Base-by-base conservation (phyloP, 2,888 invertebrate species). In the Tenthredo livida region DNA sequence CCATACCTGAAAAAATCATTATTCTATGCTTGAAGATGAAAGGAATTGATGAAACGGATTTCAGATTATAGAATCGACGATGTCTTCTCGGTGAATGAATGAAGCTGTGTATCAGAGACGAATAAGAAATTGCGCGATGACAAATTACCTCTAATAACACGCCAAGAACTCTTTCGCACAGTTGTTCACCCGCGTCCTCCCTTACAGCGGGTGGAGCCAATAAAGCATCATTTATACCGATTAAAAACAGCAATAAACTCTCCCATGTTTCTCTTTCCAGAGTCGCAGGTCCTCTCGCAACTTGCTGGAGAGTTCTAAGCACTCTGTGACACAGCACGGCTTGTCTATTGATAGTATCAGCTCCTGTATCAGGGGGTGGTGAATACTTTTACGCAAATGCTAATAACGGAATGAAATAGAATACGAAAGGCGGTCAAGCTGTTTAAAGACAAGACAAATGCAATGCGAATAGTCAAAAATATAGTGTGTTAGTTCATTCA, bases 111-210 rank as follows among this genome's bases (percentile, higher is more conserved):
- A 43, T 73, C 21, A 12, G 10, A 40, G 43, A n/a, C 9, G 43
- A 43, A 33, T 0, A 21, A 40, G 10, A 0, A 29, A 37, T 61
- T 12, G 61, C 15, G 25, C 33, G 12, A 17, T 0, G 67, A 33
- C 15, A 92, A 95, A 95, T 95, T 84, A 98, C 96, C 94, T 99
- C 98, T 93, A 99, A 97, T 84, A 99, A 95, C 54, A 99, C 99
- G 88, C 98, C 98, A 6, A 99, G 95, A 83, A 99, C 98, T 54
- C 99, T 94, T 93, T 99, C 98, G 92, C 98, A 98, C 72, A 99
- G 94, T 92, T 99, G 98, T 92, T 98, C 98, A 0, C 98, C 98
- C n/a, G 98, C 98, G 91, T 98, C 97, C 93, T 98, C 98, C 94
- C 97, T 97, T 47, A 98, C 97, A 6, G 97, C 97, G 7, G 99